Evolutionary conservation across 2,888 invertebrate species (phyloP), one percentile per base, ranked within the genome.

Genomic region (Furcula furcula): DNA sequence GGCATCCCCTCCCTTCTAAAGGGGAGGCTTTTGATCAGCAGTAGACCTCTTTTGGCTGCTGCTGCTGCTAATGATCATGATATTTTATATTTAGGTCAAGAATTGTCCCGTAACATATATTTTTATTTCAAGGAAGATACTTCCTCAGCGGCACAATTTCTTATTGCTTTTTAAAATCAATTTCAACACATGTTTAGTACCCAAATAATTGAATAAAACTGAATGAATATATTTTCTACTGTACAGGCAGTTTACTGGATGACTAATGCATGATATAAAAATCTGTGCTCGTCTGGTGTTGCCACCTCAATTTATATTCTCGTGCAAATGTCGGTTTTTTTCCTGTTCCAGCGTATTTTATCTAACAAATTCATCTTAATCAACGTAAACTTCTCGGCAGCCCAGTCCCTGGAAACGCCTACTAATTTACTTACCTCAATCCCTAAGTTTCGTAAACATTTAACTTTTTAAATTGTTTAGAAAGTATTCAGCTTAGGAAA

Each of bases 211-310:
- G n/a, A n/a, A n/a, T n/a, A n/a, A n/a, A n/a, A n/a, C n/a, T n/a
- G n/a, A n/a, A n/a, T n/a, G n/a, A n/a, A n/a, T n/a, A n/a, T n/a
- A n/a, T n/a, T n/a, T n/a, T n/a, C n/a, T n/a, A n/a, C n/a, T 16
- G 20, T 30, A 27, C 40, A 47, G 33, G 7, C 7, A n/a, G n/a
- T 29, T 40, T 36, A 40, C 42, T 36, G 12, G 34, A 36, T 29
- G 36, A 40, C 33, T 38, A 41, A 40, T 47, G 53, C 40, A 55
- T 54, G 44, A 54, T 46, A 53, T n/a, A 37, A 48, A 59, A 55
- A 59, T 56, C 46, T 50, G 42, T 23, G 48, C 46, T 39, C 38
- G 41, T 31, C 36, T 34, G 40, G 40, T 43, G 43, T 50, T 50
- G 46, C 41, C 34, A 43, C 40, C 40, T 47, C 41, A 40, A 57